Conservation (phyloP, 2,113 vertebrate species). For the Phyllostomus discolor region DNA sequence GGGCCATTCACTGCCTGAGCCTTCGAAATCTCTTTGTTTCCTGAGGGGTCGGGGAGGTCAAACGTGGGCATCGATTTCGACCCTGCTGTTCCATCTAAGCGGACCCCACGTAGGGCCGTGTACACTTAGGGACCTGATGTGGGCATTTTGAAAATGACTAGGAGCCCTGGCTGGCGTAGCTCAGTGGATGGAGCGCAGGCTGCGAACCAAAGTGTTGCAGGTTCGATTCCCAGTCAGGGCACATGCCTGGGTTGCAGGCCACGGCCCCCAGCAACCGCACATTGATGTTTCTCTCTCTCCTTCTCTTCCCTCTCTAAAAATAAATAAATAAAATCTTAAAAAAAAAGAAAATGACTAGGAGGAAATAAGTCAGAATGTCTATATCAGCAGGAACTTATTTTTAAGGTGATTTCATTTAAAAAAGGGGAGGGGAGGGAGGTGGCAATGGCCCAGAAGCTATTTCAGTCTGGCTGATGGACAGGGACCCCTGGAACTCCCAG, state of each 20-base stretch:
- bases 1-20: neutral
- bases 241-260: no score
- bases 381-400: neutral
- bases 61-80: neutral
- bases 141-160: neutral
- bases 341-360: neutral
- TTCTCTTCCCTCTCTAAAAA: no score
- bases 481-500: neutral
- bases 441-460: accelerated
- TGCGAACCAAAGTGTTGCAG: no score
- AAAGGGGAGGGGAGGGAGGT: neutral
- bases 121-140: accelerated
- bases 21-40: neutral
- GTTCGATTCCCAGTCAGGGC: no score
- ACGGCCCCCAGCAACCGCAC: no score
- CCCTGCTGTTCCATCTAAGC: neutral
- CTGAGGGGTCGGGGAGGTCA: accelerated
- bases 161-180: no score
- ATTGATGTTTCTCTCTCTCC: no score
- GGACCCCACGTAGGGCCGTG: accelerated
- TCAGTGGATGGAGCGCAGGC: no score
- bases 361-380: neutral
- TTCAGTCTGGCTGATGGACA: neutral
- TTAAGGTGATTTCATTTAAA: neutral
- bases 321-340: no score